Conservation (phyloP, 1,140 invertebrate genomes). For the Orussus abietinus region DNA sequence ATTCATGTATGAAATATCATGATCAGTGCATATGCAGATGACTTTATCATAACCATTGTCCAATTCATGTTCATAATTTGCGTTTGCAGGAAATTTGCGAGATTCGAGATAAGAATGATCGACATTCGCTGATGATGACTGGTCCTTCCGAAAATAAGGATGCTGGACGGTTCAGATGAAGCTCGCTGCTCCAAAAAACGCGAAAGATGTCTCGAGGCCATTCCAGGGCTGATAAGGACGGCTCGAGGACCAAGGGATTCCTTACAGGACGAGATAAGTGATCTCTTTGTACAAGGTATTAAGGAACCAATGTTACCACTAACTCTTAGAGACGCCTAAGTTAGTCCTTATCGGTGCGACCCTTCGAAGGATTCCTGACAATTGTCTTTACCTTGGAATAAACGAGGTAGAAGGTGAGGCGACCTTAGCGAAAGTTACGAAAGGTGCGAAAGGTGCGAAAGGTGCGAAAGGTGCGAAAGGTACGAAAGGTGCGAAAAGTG, state of each 20-base stretch:
- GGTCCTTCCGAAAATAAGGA: constrained; percentile 1
- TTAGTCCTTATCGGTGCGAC: neutral
- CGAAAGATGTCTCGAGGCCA: neutral
- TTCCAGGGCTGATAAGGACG: neutral
- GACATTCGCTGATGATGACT: constrained; percentile 5
- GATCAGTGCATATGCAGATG: too few relatives aligned
- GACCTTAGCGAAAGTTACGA: too few relatives aligned
- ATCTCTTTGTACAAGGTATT: constrained; percentile 23
- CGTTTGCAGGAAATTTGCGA: too few relatives aligned
- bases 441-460: too few relatives aligned
- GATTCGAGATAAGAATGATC: constrained; percentile 1
- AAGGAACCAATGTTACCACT: constrained; percentile 22
- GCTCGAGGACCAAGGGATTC: neutral
- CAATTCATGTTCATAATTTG: too few relatives aligned
- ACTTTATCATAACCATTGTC: too few relatives aligned
- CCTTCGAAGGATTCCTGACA: too few relatives aligned
- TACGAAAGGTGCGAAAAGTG: too few relatives aligned
- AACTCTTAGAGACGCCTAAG: constrained; percentile 1
- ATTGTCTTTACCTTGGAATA: too few relatives aligned
- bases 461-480: too few relatives aligned
- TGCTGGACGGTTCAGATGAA: neutral
- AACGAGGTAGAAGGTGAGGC: too few relatives aligned
- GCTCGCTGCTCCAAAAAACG: constrained; percentile 2
- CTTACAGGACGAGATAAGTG: constrained; percentile 18
- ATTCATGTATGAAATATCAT: too few relatives aligned